Percentiles rank a stretch among this genome's conserved stretches.
Evolutionary conservation across 2,113 vertebrate genomes (phyloP).

Genomic region (Leucoraja erinaceus): DNA sequence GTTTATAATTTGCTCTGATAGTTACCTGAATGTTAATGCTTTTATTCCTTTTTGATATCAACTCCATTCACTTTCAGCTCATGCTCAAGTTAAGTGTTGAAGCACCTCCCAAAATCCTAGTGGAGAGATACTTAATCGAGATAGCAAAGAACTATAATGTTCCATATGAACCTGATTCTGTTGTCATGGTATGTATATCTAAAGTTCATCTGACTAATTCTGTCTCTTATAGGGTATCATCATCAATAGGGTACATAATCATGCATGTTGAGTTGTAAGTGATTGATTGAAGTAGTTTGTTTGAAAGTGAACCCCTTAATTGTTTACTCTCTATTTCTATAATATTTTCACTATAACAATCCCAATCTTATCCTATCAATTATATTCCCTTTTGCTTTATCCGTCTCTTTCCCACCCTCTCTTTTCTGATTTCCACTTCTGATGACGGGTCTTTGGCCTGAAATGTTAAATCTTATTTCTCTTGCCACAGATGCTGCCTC

Average conservation of each 20-base stretch:
- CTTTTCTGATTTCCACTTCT: no score
- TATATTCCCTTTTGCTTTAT: no score
- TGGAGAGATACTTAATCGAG: slow-evolving; percentile 94
- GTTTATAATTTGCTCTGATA: neutral
- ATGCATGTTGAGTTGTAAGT: neutral
- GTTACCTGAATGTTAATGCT: neutral
- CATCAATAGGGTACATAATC: neutral
- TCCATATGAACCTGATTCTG: slow-evolving; percentile 87
- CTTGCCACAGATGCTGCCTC: no score
- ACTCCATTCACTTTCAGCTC: slow-evolving; percentile 58
- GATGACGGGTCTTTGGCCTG: no score
- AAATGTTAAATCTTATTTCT: no score
- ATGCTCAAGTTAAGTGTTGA: slow-evolving; percentile 95
- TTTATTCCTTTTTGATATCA: slow-evolving; percentile 25
- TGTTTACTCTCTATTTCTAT: neutral
- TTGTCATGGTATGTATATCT: slow-evolving; percentile 77
- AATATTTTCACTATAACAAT: neutral
- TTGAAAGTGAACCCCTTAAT: neutral
- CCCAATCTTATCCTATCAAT: no score
- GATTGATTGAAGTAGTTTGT: neutral
- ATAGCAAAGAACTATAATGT: slow-evolving; percentile 98
- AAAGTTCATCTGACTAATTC: neutral
- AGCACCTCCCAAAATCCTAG: slow-evolving; percentile 91
- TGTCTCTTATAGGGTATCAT: neutral
- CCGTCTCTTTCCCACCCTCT: no score